These are phyloP conservation scores for Tolypeutes matacus DNA, from an alignment of 2,797 vertebrate species.

Conservation along the genomic window DNA sequence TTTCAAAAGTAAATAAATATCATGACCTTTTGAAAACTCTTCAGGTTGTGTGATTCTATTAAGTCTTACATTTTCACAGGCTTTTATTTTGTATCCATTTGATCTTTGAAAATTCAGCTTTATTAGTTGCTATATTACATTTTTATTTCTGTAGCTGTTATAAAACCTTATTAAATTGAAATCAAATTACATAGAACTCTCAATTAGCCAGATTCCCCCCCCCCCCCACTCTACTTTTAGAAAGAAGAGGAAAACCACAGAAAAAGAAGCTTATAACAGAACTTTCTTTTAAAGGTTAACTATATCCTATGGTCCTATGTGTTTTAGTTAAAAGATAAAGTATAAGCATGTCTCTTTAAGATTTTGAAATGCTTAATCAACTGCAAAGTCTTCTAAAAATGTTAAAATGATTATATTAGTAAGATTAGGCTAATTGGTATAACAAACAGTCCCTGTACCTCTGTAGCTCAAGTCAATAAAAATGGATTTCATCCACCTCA, in stretches of 20 bases:
- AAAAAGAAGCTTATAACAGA: conserved; percentile 35
- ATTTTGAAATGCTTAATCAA: conserved; percentile 48
- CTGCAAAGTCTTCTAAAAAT: conserved; percentile 19
- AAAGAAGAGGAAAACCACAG: conserved; percentile 65
- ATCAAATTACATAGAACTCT: conserved; percentile 72
- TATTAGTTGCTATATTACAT: conserved; percentile 63
- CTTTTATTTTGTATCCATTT: conserved; percentile 67
- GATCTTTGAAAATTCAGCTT: conserved; percentile 68
- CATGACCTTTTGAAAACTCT: conserved; percentile 77
- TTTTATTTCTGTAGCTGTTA: conserved; percentile 70
- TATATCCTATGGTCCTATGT: conserved; percentile 4
- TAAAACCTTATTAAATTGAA: conserved; percentile 71
- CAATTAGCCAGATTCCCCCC: conserved; percentile 62
- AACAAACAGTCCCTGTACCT: background rate
- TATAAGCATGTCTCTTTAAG: conserved; percentile 22
- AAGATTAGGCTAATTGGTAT: background rate
- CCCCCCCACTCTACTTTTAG: conserved; percentile 5
- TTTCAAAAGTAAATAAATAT: conserved; percentile 73
- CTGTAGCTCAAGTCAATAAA: background rate
- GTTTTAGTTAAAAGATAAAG: conserved; percentile 62
- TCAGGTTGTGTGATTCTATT: conserved; percentile 67
- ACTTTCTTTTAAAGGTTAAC: conserved; percentile 73
- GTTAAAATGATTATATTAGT: background rate
- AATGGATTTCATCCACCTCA: background rate
- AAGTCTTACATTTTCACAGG: conserved; percentile 71